These are phyloP conservation scores for Pangasianodon gigas DNA, from an alignment of 2,113 vertebrate species.

Conservation along the genomic window DNA sequence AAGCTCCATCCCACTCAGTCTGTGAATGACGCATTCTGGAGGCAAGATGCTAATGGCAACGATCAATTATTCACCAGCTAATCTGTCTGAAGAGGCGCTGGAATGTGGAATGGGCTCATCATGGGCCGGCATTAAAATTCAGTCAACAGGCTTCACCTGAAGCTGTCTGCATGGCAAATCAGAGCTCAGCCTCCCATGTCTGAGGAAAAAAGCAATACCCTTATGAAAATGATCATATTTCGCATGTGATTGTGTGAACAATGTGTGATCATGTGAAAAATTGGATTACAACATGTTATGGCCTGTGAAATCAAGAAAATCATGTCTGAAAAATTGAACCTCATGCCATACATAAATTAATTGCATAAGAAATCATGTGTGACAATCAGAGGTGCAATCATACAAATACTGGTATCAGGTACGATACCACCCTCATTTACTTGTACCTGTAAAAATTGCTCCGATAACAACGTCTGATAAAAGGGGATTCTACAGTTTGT, in stretches of 20 bases:
- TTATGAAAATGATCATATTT: not conserved
- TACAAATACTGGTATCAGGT: not conserved
- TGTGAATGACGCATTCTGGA: constrained; percentile 40
- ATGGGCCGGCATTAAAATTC: constrained; percentile 40
- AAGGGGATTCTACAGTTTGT: not conserved
- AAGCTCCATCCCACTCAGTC: constrained; percentile 32
- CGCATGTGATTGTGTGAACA: not conserved
- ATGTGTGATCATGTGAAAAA: not conserved
- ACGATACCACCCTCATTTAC: not conserved
- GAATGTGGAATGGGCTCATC: constrained; percentile 59
- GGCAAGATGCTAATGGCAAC: constrained; percentile 59
- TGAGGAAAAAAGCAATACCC: not conserved
- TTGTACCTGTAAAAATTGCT: not conserved
- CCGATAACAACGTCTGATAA: not conserved
- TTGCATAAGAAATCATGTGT: not conserved
- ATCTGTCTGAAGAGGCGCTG: constrained; percentile 66
- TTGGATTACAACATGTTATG: not conserved
- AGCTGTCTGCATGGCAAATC: constrained; percentile 35
- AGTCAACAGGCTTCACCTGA: constrained; percentile 42
- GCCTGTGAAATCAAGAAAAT: not conserved
- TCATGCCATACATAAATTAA: not conserved
- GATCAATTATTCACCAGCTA: constrained; percentile 70
- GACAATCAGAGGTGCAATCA: not conserved
- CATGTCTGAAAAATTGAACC: not conserved
- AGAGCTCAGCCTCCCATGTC: not conserved